These are phyloP conservation scores for Parotia lawesii DNA, from an alignment of 2,113 vertebrate species.

Conservation along the genomic window DNA sequence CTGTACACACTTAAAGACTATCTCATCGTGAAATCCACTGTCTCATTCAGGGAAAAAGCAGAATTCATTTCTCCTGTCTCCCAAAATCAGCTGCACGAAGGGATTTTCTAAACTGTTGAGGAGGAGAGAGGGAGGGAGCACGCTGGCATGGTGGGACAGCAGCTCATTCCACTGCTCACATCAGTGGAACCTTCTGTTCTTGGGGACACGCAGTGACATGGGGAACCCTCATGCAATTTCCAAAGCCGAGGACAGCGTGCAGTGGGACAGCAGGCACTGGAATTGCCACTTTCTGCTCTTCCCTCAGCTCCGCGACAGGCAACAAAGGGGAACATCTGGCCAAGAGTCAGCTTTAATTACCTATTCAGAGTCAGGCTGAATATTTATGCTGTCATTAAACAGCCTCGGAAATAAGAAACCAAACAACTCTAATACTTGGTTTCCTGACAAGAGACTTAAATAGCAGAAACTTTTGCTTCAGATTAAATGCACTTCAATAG, in stretches of 20 bases:
- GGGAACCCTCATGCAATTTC: neutral
- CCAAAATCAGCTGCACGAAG: neutral
- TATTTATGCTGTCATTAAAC: constrained; percentile 38
- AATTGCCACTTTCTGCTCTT: neutral
- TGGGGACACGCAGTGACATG: rapidly evolving
- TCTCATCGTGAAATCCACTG: neutral
- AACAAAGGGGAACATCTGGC: constrained; percentile 61
- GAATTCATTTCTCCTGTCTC: neutral
- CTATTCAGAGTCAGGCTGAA: constrained; percentile 34
- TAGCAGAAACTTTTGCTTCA: constrained; percentile 22
- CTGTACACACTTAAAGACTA: rapidly evolving
- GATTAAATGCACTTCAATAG: constrained; percentile 2
- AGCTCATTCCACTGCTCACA: neutral
- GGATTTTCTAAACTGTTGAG: neutral
- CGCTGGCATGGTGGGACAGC: rapidly evolving
- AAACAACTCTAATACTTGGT: constrained; percentile 36
- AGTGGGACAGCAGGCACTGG: neutral
- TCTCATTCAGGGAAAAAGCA: neutral
- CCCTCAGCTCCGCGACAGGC: neutral
- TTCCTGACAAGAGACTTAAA: constrained; percentile 45
- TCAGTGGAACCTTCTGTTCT: rapidly evolving
- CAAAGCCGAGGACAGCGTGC: neutral
- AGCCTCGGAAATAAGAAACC: constrained; percentile 38
- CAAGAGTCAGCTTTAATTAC: constrained; percentile 30
- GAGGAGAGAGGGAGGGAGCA: neutral